phyloP scores from a whole-genome alignment of 2,888 invertebrate species.

The Trissoscelio sp. region DNA sequence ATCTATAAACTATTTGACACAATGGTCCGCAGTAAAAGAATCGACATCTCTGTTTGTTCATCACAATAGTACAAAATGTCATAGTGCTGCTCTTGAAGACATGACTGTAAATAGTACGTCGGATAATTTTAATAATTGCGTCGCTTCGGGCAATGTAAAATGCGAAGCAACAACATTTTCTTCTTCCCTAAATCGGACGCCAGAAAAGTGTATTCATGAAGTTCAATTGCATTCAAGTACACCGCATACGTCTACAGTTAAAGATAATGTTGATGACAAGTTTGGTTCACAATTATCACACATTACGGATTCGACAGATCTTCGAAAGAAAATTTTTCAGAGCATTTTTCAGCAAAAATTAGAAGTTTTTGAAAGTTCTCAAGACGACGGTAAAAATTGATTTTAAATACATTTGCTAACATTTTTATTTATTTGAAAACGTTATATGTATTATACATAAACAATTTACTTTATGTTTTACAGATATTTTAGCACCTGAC shows the following conservation, averaged over 20 bases:
- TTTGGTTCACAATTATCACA: too few relatives aligned
- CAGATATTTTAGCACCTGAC: slow-evolving; percentile 29
- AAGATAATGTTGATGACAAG: background rate
- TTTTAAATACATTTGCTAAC: background rate
- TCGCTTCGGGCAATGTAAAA: background rate
- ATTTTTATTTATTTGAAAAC: background rate
- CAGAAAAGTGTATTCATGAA: background rate
- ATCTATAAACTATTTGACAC: slow-evolving; percentile 40
- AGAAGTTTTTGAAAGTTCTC: background rate
- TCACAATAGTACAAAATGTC: background rate
- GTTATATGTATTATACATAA: background rate
- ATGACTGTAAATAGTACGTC: background rate
- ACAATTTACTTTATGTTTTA: too few relatives aligned
- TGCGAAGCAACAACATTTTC: slow-evolving; percentile 5
- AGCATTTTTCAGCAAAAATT: slow-evolving; percentile 10
- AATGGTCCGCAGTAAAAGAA: slow-evolving; percentile 11
- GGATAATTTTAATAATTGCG: background rate
- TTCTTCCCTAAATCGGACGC: background rate
- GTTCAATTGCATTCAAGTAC: background rate
- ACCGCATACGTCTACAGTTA: background rate
- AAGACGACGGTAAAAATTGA: slow-evolving; percentile 14
- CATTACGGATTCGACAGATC: background rate
- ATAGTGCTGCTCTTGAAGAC: background rate
- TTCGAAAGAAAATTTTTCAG: slow-evolving; percentile 16
- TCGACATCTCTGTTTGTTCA: slow-evolving; percentile 18